Percentiles rank a stretch among this genome's conserved stretches.
phyloP scores from a whole-genome alignment of 2,888 invertebrate species.

The Thera britannica region DNA sequence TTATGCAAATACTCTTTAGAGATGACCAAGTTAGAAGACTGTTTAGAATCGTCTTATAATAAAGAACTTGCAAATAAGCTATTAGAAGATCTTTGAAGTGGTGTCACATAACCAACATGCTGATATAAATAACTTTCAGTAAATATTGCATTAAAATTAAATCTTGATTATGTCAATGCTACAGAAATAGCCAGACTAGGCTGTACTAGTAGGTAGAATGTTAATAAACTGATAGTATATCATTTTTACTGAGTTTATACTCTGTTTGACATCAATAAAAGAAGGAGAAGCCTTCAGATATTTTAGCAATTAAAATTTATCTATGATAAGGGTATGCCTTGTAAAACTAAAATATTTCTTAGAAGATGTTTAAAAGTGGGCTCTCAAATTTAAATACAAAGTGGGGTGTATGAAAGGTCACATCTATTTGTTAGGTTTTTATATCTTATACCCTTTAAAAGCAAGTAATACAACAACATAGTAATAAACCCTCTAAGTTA shows the following conservation, averaged over 20 bases:
- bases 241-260: background rate
- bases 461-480: too few relatives aligned
- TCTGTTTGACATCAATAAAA: background rate
- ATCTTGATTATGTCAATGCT: background rate
- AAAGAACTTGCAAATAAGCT: background rate
- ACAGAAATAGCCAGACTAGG: background rate
- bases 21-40: background rate
- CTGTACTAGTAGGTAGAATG: background rate
- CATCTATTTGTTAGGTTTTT: too few relatives aligned
- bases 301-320: background rate
- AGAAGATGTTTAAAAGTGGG: background rate
- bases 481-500: too few relatives aligned
- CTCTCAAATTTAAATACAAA: too few relatives aligned
- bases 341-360: too few relatives aligned
- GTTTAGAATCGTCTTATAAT: background rate
- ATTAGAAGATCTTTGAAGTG: constrained; percentile 59
- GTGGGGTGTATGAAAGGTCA: too few relatives aligned
- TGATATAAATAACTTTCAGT: constrained; percentile 11
- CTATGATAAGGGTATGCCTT: too few relatives aligned
- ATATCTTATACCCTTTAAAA: too few relatives aligned
- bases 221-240: too few relatives aligned
- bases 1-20: background rate
- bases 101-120: constrained; percentile 16
- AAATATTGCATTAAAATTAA: background rate
- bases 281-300: background rate